Conservation (phyloP, 2,888 invertebrate genomes). For the Athetis lepigone region DNA sequence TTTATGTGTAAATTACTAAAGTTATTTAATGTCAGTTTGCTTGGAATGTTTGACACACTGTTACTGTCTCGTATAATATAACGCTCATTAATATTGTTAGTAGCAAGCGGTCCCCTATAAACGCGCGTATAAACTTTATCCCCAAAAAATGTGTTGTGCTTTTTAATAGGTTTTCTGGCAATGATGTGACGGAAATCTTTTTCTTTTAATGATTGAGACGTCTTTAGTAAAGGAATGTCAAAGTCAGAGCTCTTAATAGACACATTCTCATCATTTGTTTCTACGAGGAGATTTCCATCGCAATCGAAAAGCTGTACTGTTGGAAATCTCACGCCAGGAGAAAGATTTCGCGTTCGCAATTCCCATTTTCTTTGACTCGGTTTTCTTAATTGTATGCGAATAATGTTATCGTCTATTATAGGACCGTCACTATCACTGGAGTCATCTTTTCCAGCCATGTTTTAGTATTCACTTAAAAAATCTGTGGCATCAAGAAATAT, state of each 20-base stretch:
- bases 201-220: constrained; percentile 81
- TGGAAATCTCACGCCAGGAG: constrained; percentile 91
- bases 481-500: constrained; percentile 62
- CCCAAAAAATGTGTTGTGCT: constrained; percentile 86
- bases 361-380: constrained; percentile 92
- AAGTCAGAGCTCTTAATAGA: constrained; percentile 86
- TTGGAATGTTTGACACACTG: constrained; percentile 86
- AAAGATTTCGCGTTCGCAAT: constrained; percentile 91
- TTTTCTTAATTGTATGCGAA: constrained; percentile 91
- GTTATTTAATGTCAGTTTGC: constrained; percentile 79
- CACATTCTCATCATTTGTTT: constrained; percentile 90
- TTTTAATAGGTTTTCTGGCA: constrained; percentile 77
- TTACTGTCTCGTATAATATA: constrained; percentile 75
- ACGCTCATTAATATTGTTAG: constrained; percentile 68
- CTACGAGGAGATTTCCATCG: constrained; percentile 91
- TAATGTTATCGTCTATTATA: constrained; percentile 89
- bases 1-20: constrained; percentile 77
- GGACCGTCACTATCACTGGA: constrained; percentile 86
- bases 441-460: constrained; percentile 80
- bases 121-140: constrained; percentile 85
- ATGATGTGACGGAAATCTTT: constrained; percentile 84
- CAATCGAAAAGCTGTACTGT: constrained; percentile 92
- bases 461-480: constrained; percentile 64
- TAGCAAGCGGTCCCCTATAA: constrained; percentile 72
- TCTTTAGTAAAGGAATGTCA: constrained; percentile 73